Evolutionary conservation across 2,888 invertebrate genomes (phyloP).

Genomic region (Eilema griseolum): DNA sequence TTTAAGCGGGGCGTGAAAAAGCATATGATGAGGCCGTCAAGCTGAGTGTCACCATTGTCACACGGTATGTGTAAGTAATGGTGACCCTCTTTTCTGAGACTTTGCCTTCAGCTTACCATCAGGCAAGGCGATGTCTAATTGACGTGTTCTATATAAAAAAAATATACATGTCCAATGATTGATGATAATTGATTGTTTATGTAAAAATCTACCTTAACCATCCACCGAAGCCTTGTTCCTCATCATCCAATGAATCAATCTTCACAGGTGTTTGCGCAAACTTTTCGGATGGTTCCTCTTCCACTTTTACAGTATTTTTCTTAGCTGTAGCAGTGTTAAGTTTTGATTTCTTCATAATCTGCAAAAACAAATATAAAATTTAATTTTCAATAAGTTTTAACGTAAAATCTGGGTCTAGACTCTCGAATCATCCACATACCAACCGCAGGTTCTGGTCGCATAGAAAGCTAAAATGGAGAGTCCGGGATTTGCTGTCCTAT

Average conservation of each 20-base stretch:
- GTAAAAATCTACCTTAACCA: constrained; percentile 73
- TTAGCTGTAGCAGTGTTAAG: constrained; percentile 52
- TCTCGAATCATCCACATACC: background rate
- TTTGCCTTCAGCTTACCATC: too few species aligned
- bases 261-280: constrained; percentile 45
- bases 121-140: too few species aligned
- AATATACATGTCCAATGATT: too few species aligned
- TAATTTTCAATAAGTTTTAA: background rate
- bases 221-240: constrained; percentile 80
- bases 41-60: too few species aligned
- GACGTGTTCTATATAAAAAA: too few species aligned
- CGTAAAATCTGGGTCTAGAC: background rate
- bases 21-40: too few species aligned
- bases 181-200: background rate
- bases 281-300: constrained; percentile 51
- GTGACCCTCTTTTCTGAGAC: too few species aligned
- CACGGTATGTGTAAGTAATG: too few species aligned
- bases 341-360: constrained; percentile 81
- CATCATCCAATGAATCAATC: constrained; percentile 72
- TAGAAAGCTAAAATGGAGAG: background rate
- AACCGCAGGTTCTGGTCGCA: background rate
- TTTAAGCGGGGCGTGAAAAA: too few species aligned
- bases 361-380: constrained; percentile 17
- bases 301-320: constrained; percentile 59
- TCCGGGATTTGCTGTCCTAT: background rate